Conservation (phyloP, 2,888 invertebrate genomes). For the Scaptomyza reducta region DNA sequence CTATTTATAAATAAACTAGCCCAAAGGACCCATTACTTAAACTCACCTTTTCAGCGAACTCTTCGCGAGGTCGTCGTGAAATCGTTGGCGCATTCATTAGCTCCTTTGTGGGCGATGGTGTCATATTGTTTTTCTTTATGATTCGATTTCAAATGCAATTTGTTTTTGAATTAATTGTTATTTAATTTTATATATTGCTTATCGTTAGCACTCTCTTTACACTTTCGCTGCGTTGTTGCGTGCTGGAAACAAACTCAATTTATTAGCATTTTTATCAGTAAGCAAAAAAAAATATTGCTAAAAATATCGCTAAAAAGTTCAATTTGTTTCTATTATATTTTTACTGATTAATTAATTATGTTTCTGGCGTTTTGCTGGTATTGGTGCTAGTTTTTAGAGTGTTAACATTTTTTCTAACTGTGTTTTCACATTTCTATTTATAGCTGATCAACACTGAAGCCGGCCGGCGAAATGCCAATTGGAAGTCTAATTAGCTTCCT, state of each 20-base stretch:
- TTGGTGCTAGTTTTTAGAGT: slow-evolving; percentile 21
- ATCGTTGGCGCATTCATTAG: slow-evolving; percentile 75
- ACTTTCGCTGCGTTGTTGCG: slow-evolving; percentile 24
- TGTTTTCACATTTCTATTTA: slow-evolving; percentile 41
- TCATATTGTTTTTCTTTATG: slow-evolving; percentile 45
- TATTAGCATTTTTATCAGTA: slow-evolving; percentile 54
- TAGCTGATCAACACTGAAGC: slow-evolving; percentile 35
- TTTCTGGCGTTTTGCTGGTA: neutral
- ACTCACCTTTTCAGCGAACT: slow-evolving; percentile 83
- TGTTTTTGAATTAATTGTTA: slow-evolving; percentile 38
- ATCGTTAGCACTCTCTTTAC: slow-evolving; percentile 48
- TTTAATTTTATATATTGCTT: slow-evolving; percentile 63
- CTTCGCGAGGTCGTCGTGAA: slow-evolving; percentile 82
- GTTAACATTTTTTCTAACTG: slow-evolving; percentile 36
- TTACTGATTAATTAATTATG: slow-evolving; percentile 40
- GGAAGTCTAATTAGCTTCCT: slow-evolving; percentile 25
- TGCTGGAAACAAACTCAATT: slow-evolving; percentile 47
- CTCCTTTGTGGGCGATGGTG: slow-evolving; percentile 83
- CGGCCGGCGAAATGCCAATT: slow-evolving; percentile 53
- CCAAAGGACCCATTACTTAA: slow-evolving; percentile 35
- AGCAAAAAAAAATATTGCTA: slow-evolving; percentile 59
- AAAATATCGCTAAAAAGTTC: slow-evolving; percentile 38
- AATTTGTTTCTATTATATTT: slow-evolving; percentile 20
- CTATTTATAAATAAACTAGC: slow-evolving; percentile 14
- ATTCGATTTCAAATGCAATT: slow-evolving; percentile 14